These are phyloP conservation scores for Mormyrus proboscirostris DNA, from an alignment of 2,797 vertebrate species.

Conservation along the genomic window DNA sequence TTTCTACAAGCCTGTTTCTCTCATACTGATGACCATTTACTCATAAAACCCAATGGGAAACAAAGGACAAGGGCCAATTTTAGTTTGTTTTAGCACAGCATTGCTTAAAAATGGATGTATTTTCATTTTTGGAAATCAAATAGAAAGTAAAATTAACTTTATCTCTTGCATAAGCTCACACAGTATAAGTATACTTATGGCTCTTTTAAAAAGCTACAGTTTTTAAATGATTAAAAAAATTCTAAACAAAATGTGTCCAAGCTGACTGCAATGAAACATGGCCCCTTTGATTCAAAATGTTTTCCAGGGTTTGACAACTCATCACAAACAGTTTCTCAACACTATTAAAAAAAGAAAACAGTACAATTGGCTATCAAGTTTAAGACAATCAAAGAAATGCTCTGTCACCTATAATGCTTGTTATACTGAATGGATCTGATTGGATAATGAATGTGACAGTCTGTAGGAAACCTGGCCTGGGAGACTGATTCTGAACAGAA, in stretches of 20 bases:
- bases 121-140: constrained; percentile 6
- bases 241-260: not conserved
- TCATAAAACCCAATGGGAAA: not conserved
- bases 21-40: not conserved
- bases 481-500: not conserved
- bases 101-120: not conserved
- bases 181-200: not conserved
- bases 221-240: not conserved
- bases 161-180: not conserved
- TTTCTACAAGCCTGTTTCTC: not conserved
- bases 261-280: not conserved
- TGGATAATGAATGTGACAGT: not conserved
- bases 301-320: not conserved
- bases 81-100: not conserved
- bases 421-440: not conserved
- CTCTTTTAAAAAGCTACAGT: not conserved
- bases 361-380: not conserved
- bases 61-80: not conserved
- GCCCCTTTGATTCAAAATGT: not conserved
- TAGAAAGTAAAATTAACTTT: not conserved
- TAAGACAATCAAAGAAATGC: not conserved
- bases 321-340: not conserved
- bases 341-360: not conserved
- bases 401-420: not conserved
- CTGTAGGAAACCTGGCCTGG: not conserved